Evolutionary conservation across 2,888 invertebrate species (phyloP).

Genomic region (Colletes collaris): DNA sequence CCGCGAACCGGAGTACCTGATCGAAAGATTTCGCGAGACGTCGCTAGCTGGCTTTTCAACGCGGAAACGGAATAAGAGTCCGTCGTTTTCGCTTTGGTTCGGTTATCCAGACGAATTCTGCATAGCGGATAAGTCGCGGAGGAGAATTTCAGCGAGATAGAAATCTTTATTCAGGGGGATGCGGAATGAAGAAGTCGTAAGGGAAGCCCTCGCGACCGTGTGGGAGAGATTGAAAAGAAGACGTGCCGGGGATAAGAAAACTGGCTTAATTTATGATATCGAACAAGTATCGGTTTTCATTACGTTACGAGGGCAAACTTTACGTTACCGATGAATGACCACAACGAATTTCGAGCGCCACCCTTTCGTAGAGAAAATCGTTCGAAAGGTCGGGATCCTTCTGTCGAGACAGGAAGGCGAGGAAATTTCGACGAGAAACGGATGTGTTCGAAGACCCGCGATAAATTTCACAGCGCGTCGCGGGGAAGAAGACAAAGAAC

Average conservation of each 20-base stretch:
- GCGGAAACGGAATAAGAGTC: constrained; percentile 10
- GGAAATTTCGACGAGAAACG: constrained; percentile 33
- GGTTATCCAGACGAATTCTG: constrained; percentile 32
- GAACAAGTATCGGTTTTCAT: constrained; percentile 39
- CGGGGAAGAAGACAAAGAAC: constrained; percentile 16
- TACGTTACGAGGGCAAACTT: constrained; percentile 16
- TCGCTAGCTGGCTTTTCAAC: neutral
- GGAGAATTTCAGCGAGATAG: constrained; percentile 31
- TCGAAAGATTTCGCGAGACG: neutral
- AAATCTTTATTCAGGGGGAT: constrained; percentile 45
- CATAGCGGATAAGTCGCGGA: constrained; percentile 16
- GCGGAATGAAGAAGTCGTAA: constrained; percentile 36
- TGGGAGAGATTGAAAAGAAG: constrained; percentile 46
- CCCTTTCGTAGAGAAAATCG: neutral
- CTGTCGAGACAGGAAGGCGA: neutral
- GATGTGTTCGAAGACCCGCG: constrained; percentile 20
- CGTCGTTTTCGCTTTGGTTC: neutral
- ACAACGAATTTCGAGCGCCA: too few relatives aligned
- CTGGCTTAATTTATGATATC: constrained; percentile 45
- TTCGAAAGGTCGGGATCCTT: constrained; percentile 2
- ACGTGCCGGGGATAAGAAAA: constrained; percentile 47
- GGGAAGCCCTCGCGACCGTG: constrained; percentile 30
- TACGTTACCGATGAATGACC: neutral
- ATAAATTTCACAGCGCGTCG: constrained; percentile 40
- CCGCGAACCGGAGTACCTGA: neutral